phyloP scores from a whole-genome alignment of 2,113 vertebrate genomes.

The Gnathonemus echidnorhynchus region DNA sequence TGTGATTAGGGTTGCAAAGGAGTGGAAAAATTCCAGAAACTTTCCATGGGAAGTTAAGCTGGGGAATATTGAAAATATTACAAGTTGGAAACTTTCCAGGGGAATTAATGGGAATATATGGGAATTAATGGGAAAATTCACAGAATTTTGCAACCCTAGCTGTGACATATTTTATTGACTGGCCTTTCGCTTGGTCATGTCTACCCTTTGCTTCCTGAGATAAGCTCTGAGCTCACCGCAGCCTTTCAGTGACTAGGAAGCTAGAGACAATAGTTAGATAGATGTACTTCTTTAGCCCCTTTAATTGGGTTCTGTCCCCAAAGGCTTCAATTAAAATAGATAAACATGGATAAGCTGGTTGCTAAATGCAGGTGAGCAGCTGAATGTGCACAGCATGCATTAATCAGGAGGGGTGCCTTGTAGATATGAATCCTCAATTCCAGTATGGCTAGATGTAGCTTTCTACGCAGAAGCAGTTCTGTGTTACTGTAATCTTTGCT shows the following conservation, averaged over 20 bases:
- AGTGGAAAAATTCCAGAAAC: no score
- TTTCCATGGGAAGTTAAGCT: no score
- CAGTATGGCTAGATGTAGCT: neutral
- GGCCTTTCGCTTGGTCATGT: neutral
- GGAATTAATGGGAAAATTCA: no score
- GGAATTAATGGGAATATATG: no score
- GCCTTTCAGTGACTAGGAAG: neutral
- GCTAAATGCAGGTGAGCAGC: neutral
- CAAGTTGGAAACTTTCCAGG: no score
- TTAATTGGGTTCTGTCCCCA: neutral
- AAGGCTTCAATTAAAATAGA: neutral
- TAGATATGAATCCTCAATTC: neutral
- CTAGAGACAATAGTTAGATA: neutral
- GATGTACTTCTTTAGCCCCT: neutral
- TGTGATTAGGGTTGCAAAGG: neutral
- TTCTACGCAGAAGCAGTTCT: neutral
- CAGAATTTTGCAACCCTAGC: no score
- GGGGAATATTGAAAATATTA: no score
- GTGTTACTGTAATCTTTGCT: neutral
- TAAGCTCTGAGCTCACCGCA: neutral
- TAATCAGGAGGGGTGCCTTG: neutral
- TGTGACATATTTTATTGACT: neutral
- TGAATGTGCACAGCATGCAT: neutral
- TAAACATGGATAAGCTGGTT: neutral
- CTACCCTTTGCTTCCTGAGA: neutral